Conservation (phyloP, 2,113 vertebrate species). For the Herpetotheres cachinnans region DNA sequence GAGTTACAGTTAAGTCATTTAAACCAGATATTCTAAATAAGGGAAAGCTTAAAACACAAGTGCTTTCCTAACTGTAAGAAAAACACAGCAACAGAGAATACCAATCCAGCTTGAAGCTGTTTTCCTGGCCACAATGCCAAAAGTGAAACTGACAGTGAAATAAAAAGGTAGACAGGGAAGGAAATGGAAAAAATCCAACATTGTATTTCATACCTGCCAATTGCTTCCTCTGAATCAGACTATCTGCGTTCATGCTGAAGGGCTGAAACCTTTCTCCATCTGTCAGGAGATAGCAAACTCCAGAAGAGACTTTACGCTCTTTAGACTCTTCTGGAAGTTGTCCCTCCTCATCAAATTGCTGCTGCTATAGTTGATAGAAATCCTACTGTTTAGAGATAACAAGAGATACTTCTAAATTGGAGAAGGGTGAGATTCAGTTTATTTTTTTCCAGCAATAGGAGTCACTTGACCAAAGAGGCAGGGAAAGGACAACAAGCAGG, state of each 20-base stretch:
- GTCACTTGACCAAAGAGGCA: constrained; percentile 24
- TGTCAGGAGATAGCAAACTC: background rate
- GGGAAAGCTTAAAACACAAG: background rate
- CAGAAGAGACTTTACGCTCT: constrained; percentile 1
- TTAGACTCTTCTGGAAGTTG: background rate
- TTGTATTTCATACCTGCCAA: constrained; percentile 29
- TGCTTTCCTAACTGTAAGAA: background rate
- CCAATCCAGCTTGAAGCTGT: background rate
- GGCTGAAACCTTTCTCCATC: constrained; percentile 1
- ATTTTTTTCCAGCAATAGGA: background rate
- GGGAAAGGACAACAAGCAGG: constrained; percentile 16
- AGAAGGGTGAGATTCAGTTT: background rate
- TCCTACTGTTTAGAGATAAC: background rate
- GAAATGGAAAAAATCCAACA: constrained; percentile 13
- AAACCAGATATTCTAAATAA: background rate
- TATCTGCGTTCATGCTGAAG: background rate
- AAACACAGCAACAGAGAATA: background rate
- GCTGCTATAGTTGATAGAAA: constrained; percentile 14
- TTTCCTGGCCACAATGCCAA: background rate
- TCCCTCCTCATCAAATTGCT: background rate
- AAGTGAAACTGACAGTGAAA: constrained; percentile 1
- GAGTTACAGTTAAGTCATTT: background rate
- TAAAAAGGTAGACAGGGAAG: background rate
- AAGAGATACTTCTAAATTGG: background rate
- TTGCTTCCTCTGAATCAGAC: constrained; percentile 35